phyloP scores from a whole-genome alignment of 2,113 vertebrate genomes.

The Corythornis madagascariensis region DNA sequence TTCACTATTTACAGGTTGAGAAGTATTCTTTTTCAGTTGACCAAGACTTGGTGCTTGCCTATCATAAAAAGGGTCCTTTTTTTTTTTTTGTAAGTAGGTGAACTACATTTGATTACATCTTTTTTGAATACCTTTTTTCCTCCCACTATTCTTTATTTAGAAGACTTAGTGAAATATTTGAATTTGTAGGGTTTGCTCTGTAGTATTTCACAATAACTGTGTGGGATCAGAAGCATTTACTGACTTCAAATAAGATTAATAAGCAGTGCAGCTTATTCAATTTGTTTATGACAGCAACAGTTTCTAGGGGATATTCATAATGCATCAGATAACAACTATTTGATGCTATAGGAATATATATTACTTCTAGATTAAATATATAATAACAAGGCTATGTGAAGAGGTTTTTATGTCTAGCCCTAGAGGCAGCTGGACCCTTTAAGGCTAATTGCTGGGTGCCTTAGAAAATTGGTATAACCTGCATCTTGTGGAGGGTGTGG shows the following conservation, averaged over 20 bases:
- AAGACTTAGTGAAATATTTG: not conserved
- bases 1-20: not conserved
- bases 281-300: not conserved
- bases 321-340: not conserved
- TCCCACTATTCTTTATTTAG: not conserved
- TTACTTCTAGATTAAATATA: not conserved
- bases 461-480: not conserved
- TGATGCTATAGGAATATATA: not conserved
- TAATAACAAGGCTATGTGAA: not conserved
- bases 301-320: not conserved
- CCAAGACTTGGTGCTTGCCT: not conserved
- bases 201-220: not conserved
- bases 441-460: not conserved
- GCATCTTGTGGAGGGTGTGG: fast-evolving
- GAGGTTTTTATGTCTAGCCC: not conserved
- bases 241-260: not conserved
- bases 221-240: not conserved
- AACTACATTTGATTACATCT: not conserved
- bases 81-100: not conserved
- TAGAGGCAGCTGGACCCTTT: not conserved
- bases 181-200: not conserved
- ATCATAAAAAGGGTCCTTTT: not conserved
- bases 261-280: not conserved
- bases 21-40: not conserved
- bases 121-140: not conserved